These are phyloP conservation scores for Drosophila jambulina DNA, from an alignment of 1,140 invertebrate species.

Conservation along the genomic window DNA sequence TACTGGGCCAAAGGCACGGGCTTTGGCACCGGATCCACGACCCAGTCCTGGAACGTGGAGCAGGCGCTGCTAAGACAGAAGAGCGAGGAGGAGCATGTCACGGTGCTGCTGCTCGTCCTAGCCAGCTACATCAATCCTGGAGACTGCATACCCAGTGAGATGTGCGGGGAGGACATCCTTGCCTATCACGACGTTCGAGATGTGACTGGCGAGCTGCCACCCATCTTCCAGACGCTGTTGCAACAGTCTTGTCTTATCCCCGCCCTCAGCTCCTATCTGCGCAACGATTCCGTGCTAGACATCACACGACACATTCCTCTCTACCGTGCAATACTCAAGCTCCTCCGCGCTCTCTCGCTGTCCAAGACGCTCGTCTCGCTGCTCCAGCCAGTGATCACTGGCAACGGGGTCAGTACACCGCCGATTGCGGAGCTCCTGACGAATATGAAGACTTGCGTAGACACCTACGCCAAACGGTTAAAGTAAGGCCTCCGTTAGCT, in stretches of 20 bases:
- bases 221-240: conserved; percentile 91
- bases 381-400: conserved; percentile 87
- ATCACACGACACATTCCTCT: conserved; percentile 97
- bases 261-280: conserved; percentile 95
- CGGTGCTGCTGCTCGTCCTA: conserved; percentile 92
- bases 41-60: conserved; percentile 98
- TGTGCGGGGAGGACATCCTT: conserved; percentile 83
- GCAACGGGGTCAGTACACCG: conserved; percentile 74
- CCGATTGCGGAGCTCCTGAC: conserved; percentile 90
- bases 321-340: conserved; percentile 93
- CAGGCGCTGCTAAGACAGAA: conserved; percentile 94
- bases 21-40: conserved; percentile 97
- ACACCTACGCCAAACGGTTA: conserved; percentile 94
- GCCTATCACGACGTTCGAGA: conserved; percentile 77
- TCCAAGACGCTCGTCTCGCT: conserved; percentile 89
- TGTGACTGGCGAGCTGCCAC: conserved; percentile 87
- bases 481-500: conserved; percentile 87
- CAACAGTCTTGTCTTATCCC: conserved; percentile 93
- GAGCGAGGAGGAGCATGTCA: conserved; percentile 97
- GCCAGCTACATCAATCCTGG: conserved; percentile 94
- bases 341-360: conserved; percentile 92
- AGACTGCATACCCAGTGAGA: conserved; percentile 87
- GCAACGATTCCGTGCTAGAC: conserved; percentile 97
- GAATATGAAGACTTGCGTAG: conserved; percentile 96
- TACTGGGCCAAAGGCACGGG: conserved; percentile 98